Percentiles rank a stretch among this genome's conserved stretches.
phyloP scores from a whole-genome alignment of 1,140 invertebrate genomes.

The Cherax destructor region DNA sequence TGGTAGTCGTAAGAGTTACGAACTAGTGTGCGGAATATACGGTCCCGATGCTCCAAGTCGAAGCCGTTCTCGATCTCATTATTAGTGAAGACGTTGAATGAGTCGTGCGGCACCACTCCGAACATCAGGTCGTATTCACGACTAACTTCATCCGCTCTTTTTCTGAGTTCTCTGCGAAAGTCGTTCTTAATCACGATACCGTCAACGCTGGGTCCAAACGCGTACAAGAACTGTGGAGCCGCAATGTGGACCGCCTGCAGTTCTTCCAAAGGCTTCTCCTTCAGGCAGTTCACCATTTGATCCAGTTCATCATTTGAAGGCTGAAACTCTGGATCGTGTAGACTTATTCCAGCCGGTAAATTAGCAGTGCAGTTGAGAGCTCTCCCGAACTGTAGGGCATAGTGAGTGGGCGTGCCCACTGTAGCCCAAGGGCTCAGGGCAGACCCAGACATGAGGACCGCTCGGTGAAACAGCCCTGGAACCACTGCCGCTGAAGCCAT shows the following conservation, averaged over 20 bases:
- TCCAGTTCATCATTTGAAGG: constrained; percentile 66
- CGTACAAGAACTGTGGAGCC: constrained; percentile 79
- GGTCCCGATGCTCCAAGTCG: constrained; percentile 90
- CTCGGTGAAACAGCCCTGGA: constrained; percentile 83
- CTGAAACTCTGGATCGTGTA: constrained; percentile 13
- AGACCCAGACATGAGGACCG: constrained; percentile 84
- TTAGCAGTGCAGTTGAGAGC: constrained; percentile 67
- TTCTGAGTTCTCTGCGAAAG: constrained; percentile 56
- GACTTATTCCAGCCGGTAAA: not conserved
- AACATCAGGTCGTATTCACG: constrained; percentile 78
- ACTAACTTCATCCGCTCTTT: constrained; percentile 68
- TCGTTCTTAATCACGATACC: constrained; percentile 86
- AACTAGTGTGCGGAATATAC: constrained; percentile 94
- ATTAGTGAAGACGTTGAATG: constrained; percentile 77
- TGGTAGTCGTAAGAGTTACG: constrained; percentile 95
- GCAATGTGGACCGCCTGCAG: constrained; percentile 60
- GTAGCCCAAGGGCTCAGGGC: constrained; percentile 81
- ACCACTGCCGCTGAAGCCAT: constrained; percentile 93
- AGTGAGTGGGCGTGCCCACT: constrained; percentile 84
- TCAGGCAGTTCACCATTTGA: constrained; percentile 71
- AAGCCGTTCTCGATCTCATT: constrained; percentile 90
- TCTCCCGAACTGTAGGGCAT: constrained; percentile 85
- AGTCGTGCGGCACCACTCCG: constrained; percentile 79
- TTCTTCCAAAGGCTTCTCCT: constrained; percentile 71
- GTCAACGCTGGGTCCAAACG: constrained; percentile 89